phyloP scores from a whole-genome alignment of 2,113 vertebrate species.

The Phycodurus eques region DNA sequence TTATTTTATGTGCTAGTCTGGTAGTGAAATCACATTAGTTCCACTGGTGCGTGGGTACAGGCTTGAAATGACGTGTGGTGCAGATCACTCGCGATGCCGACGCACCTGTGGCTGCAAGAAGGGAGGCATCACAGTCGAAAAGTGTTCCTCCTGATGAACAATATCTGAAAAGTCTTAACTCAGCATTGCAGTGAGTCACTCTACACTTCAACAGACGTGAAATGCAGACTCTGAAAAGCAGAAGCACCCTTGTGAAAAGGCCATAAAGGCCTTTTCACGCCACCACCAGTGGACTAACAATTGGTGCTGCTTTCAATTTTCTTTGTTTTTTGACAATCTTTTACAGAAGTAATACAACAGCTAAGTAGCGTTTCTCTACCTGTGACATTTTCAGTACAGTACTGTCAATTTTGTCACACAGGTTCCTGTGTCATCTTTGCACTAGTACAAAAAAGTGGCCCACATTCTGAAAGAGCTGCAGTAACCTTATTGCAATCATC shows the following conservation, averaged over 20 bases:
- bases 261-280: constrained; percentile 42
- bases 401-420: constrained; percentile 54
- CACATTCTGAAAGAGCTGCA: constrained; percentile 25
- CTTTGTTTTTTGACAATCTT: constrained; percentile 86
- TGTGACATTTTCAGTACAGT: constrained; percentile 57
- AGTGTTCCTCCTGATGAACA: constrained; percentile 43
- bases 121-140: constrained; percentile 42
- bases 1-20: constrained; percentile 49
- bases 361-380: constrained; percentile 48
- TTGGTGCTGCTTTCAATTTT: constrained; percentile 79
- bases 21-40: constrained; percentile 39
- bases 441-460: constrained; percentile 59
- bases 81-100: constrained; percentile 52
- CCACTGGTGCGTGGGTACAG: constrained; percentile 44
- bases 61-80: constrained; percentile 49
- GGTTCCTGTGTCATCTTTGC: constrained; percentile 72
- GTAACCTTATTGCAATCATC: constrained; percentile 48
- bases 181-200: constrained; percentile 65
- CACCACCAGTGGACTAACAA: constrained; percentile 49
- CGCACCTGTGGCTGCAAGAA: constrained; percentile 60
- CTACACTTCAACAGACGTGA: constrained; percentile 65
- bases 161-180: constrained; percentile 64
- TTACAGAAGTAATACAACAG: constrained; percentile 67
- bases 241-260: constrained; percentile 68
- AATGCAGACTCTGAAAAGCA: constrained; percentile 68